phyloP scores from a whole-genome alignment of 2,888 invertebrate genomes.

The Chalcis sispes region DNA sequence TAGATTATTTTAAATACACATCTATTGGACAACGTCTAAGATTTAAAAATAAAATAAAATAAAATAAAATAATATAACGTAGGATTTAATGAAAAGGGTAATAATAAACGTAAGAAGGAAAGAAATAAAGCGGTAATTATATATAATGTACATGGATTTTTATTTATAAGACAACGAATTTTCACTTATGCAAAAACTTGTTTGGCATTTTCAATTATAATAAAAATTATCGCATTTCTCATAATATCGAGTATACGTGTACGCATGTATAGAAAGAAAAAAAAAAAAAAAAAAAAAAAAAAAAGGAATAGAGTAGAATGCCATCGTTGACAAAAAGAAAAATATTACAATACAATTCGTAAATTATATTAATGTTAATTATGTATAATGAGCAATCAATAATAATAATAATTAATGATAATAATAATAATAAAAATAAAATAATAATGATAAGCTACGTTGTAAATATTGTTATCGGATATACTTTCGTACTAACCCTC shows the following conservation, averaged over 20 bases:
- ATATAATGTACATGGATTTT: slow-evolving; percentile 53
- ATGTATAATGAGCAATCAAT: slow-evolving; percentile 37
- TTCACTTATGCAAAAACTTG: slow-evolving; percentile 30
- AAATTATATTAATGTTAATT: slow-evolving; percentile 48
- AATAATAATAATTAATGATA: slow-evolving; percentile 29
- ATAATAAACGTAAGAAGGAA: not conserved
- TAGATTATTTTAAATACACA: not conserved
- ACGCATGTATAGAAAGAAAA: slow-evolving; percentile 30
- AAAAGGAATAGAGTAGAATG: slow-evolving; percentile 13
- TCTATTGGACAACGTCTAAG: not conserved
- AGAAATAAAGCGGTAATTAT: slow-evolving; percentile 22
- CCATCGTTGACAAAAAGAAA: slow-evolving; percentile 35
- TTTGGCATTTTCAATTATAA: slow-evolving; percentile 14
- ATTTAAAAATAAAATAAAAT: slow-evolving; percentile 4
- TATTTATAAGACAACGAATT: slow-evolving; percentile 38
- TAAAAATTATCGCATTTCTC: slow-evolving; percentile 46
- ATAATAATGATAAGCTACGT: slow-evolving; percentile 43
- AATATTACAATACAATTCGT: slow-evolving; percentile 40
- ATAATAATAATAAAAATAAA: slow-evolving; percentile 41
- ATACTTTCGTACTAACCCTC: slow-evolving; percentile 51
- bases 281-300: slow-evolving; percentile 10
- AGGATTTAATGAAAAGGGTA: not conserved
- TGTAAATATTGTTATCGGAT: slow-evolving; percentile 53
- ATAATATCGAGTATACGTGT: slow-evolving; percentile 37
- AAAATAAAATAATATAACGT: too few species aligned